Base-by-base conservation (phyloP, 2,797 vertebrate species). In the Atherinosoma microstoma region DNA sequence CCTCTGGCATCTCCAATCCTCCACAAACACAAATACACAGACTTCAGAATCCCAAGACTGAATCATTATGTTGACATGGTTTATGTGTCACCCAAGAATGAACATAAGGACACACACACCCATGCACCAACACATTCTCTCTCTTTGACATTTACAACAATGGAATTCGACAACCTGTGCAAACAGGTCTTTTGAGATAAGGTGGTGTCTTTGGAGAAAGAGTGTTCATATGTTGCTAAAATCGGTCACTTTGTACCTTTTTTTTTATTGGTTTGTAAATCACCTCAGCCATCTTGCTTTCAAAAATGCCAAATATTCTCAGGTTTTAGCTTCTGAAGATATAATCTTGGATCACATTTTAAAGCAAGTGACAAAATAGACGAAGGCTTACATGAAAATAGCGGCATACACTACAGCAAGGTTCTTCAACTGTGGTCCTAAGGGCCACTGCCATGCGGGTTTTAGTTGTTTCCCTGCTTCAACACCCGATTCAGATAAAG, bases 31-130 rank as follows among this genome's bases (percentile, higher is more conserved):
- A 47, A 27, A 57, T 18, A 58, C 1, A 36, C 62, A 45, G 29
- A 56, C 40, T 27, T 51, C 58, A 66, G 6, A 70, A 58, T 3
- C 9, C 49, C 18, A 20, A 58, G 15, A 62, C 24, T 27, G 9
- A 51, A 59, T 60, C 47, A 32, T 16, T 6, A 29, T 70, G 38
- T 62, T 18, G 13, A 9, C 22, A 6, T 64, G 51, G 53, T 73
- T 61, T 29, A 61, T 70, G 68, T 45, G 53, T 77, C 58, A n/a
- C n/a, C 67, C 62, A 62, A 24, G 35, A 61, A 57, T 58, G 22
- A 72, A 67, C 68, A 70, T 76, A 30, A 72, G 75, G 69, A 22
- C 18, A 49, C 38, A 58, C 56, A 3, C 59, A 15, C 49, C 24
- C 35, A 60, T 63, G 24, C 2, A 20, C 20, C 4, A 1, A 22